Percentiles rank a stretch among this genome's conserved stretches.
Evolutionary conservation across 92 coral and sea anemone species (phyloP).

Genomic region (Zoanthus gigantus): DNA sequence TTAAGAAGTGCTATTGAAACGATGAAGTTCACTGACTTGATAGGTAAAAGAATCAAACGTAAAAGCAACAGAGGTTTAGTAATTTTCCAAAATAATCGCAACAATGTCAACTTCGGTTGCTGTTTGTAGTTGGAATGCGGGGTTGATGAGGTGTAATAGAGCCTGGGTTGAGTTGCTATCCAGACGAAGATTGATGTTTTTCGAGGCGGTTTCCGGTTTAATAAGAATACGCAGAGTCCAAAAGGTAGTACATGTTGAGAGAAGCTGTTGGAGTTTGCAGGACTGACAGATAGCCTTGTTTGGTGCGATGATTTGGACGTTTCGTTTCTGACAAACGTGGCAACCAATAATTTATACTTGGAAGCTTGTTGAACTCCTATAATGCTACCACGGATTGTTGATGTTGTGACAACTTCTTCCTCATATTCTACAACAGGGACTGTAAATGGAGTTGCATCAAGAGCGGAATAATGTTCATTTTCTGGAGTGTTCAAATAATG

Average conservation of each 20-base stretch:
- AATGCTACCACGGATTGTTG: not conserved
- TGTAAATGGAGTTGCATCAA: not conserved
- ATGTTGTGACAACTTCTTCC: not conserved
- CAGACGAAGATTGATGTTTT: not conserved
- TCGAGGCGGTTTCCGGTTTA: not conserved
- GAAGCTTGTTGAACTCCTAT: constrained; percentile 1
- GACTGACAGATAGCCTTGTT: not conserved
- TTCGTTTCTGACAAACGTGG: not conserved
- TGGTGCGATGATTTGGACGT: not conserved
- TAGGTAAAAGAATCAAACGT: not conserved
- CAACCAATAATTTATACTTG: not conserved
- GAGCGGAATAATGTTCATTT: not conserved
- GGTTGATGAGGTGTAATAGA: not conserved
- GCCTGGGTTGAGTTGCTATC: not conserved
- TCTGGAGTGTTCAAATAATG: not conserved
- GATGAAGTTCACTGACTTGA: not conserved
- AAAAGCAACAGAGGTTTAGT: not conserved
- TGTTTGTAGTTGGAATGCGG: not conserved
- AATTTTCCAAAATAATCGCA: not conserved
- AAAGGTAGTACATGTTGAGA: not conserved
- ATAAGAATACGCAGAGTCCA: not conserved
- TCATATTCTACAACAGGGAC: not conserved
- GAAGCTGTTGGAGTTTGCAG: not conserved
- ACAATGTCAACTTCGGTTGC: not conserved
- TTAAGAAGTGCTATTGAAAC: too few relatives aligned